phyloP scores from a whole-genome alignment of 2,888 invertebrate species.

The Melangyna quadrimaculata region DNA sequence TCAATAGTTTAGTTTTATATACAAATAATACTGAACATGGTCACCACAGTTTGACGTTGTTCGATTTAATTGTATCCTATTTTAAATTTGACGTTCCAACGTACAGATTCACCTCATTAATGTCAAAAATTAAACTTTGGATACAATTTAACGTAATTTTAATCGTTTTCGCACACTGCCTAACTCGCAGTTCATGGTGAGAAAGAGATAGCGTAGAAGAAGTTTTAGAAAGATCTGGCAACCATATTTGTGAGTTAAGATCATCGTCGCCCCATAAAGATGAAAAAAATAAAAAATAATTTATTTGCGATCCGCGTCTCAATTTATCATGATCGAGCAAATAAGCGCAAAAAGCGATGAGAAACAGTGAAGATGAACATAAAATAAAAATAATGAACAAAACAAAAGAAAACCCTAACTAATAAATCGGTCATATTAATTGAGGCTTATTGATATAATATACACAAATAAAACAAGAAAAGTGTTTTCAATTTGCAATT shows the following conservation, averaged over 20 bases:
- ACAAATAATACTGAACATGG: no score
- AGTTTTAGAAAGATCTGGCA: background rate
- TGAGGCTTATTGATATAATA: constrained; percentile 63
- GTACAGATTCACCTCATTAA: no score
- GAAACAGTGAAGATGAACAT: constrained; percentile 15
- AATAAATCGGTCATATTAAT: constrained; percentile 70
- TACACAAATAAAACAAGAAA: constrained; percentile 17
- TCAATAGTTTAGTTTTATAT: no score
- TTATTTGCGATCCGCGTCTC: constrained; percentile 70
- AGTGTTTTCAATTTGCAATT: background rate
- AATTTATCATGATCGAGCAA: constrained; percentile 71
- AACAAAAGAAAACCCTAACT: constrained; percentile 1
- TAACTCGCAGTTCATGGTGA: no score
- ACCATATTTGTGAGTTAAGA: constrained; percentile 51
- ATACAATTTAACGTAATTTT: no score
- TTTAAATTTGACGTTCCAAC: no score
- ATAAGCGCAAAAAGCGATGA: constrained; percentile 61
- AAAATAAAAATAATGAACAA: background rate
- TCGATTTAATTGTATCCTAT: no score
- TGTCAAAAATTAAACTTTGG: no score
- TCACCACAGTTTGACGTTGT: no score
- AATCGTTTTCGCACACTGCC: no score
- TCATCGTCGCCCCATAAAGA: constrained; percentile 29
- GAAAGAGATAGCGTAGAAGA: no score
- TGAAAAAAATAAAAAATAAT: constrained; percentile 55